Conservation (phyloP, 1,140 invertebrate genomes). For the Ruditapes philippinarum region DNA sequence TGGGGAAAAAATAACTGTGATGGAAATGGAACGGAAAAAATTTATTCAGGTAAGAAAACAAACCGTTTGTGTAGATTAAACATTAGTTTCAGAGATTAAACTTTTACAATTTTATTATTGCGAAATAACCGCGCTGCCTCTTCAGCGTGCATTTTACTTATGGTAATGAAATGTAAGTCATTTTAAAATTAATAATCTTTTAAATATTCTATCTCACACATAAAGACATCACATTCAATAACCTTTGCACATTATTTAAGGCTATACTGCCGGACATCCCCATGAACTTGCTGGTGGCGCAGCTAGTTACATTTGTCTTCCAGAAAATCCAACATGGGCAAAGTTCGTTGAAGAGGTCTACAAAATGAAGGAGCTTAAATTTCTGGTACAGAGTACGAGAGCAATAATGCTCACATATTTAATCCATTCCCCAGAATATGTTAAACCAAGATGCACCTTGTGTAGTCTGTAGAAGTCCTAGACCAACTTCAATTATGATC, state of each 20-base stretch:
- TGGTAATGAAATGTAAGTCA: too few species aligned
- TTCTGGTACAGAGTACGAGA: slow-evolving; percentile 47
- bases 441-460: slow-evolving; percentile 33
- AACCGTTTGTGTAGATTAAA: too few species aligned
- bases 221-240: too few species aligned
- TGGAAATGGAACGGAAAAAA: slow-evolving; percentile 10
- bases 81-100: too few species aligned
- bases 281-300: background rate
- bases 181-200: too few species aligned
- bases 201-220: background rate
- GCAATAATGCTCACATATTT: background rate
- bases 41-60: slow-evolving; percentile 33
- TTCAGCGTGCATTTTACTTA: too few species aligned
- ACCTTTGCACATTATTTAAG: slow-evolving; percentile 11
- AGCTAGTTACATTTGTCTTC: slow-evolving; percentile 40
- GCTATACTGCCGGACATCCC: slow-evolving; percentile 15
- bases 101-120: too few species aligned
- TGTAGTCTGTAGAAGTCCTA: background rate
- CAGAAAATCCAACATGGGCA: slow-evolving; percentile 42
- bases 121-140: too few species aligned
- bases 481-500: slow-evolving; percentile 18
- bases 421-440: background rate
- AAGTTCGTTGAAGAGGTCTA: background rate
- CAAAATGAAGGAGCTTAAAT: background rate
- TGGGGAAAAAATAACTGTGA: slow-evolving; percentile 3